phyloP scores from a whole-genome alignment of 2,797 vertebrate genomes.

The Threskiornis aethiopicus region DNA sequence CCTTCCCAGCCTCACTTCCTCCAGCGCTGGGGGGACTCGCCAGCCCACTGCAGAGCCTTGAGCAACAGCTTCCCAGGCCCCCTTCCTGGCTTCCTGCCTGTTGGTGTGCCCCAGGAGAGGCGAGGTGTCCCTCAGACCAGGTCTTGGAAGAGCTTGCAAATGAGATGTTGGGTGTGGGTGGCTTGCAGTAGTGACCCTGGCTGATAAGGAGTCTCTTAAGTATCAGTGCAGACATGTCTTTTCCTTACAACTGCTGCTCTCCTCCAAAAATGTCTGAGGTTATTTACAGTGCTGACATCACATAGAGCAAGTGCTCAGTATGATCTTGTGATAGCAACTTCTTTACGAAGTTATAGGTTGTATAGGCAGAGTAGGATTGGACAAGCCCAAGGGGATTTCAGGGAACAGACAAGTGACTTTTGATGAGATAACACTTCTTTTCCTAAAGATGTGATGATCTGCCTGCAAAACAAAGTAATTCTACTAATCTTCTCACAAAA shows the following conservation, averaged over 20 bases:
- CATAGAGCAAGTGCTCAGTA: slow-evolving; percentile 25
- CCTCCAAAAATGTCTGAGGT: slow-evolving; percentile 7
- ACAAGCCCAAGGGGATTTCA: not conserved
- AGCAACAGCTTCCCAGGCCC: not conserved
- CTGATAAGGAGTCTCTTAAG: not conserved
- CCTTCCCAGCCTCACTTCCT: not conserved
- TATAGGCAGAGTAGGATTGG: slow-evolving; percentile 30
- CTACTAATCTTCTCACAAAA: slow-evolving; percentile 31
- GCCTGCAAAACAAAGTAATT: slow-evolving; percentile 46
- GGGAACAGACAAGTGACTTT: not conserved
- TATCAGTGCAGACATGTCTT: not conserved
- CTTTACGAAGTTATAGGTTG: slow-evolving; percentile 57
- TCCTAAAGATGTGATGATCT: slow-evolving; percentile 16
- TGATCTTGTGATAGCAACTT: slow-evolving; percentile 37
- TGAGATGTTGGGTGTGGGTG: not conserved
- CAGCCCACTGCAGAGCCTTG: not conserved
- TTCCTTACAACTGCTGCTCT: not conserved
- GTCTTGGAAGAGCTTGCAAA: not conserved
- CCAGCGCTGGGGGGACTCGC: accelerated
- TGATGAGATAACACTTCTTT: not conserved
- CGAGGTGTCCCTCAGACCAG: not conserved
- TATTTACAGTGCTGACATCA: slow-evolving; percentile 8
- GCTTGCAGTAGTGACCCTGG: not conserved
- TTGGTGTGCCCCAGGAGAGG: not conserved
- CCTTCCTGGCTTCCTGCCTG: not conserved